Percentiles rank a stretch among this genome's conserved stretches.
These are phyloP conservation scores for Sanderia malayensis DNA, from an alignment of 30 jellyfish, hydroid and myxozoan genomes.

Conservation along the genomic window DNA sequence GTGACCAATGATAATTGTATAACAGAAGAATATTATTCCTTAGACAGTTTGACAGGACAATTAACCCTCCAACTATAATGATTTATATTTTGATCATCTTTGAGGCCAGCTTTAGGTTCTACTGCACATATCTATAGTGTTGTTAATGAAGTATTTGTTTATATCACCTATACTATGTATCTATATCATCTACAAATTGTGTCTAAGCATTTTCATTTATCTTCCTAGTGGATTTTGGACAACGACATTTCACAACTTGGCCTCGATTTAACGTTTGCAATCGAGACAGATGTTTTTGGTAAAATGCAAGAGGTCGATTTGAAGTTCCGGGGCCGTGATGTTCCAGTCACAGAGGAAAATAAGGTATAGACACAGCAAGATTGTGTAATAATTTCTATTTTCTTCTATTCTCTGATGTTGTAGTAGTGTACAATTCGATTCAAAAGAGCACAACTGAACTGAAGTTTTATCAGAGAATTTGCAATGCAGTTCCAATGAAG, in stretches of 20 bases:
- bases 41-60: too few relatives aligned
- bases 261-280: constrained; percentile 84
- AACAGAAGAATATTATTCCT: too few relatives aligned
- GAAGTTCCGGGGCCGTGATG: constrained; percentile 69
- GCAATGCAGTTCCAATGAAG: background rate
- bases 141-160: too few relatives aligned
- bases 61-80: too few relatives aligned
- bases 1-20: too few relatives aligned
- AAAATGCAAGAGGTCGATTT: constrained; percentile 64
- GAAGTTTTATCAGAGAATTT: background rate
- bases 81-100: too few relatives aligned
- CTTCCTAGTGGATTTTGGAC: constrained; percentile 81
- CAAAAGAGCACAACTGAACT: background rate
- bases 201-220: too few relatives aligned
- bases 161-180: too few relatives aligned
- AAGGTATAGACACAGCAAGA: constrained; percentile 69
- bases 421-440: background rate
- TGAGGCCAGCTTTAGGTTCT: too few relatives aligned
- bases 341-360: constrained; percentile 80
- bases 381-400: background rate
- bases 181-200: too few relatives aligned
- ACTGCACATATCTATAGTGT: too few relatives aligned
- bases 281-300: constrained; percentile 89
- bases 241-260: constrained; percentile 79
- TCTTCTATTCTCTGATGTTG: background rate